Percentiles rank a stretch among this genome's conserved stretches.
Evolutionary conservation across 1,140 invertebrate species (phyloP).

Genomic region (Eupristina koningsbergeri): DNA sequence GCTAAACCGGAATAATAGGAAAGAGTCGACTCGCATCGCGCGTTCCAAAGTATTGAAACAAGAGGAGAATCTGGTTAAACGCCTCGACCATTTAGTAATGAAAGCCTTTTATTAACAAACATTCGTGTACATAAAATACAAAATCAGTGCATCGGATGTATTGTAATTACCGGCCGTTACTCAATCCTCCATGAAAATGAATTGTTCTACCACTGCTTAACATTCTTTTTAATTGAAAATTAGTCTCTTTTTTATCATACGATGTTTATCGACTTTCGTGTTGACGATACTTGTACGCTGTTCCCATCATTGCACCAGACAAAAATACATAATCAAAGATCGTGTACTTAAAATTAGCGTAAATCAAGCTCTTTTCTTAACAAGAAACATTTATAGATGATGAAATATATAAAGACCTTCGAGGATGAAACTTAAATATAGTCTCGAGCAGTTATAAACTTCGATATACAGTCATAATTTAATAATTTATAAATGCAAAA

Average conservation of each 20-base stretch:
- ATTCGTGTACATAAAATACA: not conserved
- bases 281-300: not conserved
- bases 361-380: slow-evolving; percentile 5
- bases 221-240: too few relatives aligned
- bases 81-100: too few relatives aligned
- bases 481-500: not conserved
- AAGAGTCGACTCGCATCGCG: not conserved
- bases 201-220: too few relatives aligned
- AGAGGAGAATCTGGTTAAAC: not conserved
- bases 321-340: not conserved
- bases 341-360: not conserved
- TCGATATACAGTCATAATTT: not conserved
- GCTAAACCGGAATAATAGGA: not conserved
- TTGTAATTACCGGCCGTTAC: too few relatives aligned
- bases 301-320: not conserved
- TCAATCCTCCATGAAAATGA: too few relatives aligned
- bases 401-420: not conserved
- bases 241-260: too few relatives aligned
- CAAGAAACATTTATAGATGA: not conserved
- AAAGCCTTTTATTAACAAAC: not conserved
- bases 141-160: not conserved
- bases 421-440: not conserved
- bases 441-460: not conserved
- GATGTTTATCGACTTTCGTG: too few relatives aligned
- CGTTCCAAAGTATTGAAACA: not conserved